Evolutionary conservation across 2,797 vertebrate species (phyloP).

Genomic region (Pogonophryne albipinna): DNA sequence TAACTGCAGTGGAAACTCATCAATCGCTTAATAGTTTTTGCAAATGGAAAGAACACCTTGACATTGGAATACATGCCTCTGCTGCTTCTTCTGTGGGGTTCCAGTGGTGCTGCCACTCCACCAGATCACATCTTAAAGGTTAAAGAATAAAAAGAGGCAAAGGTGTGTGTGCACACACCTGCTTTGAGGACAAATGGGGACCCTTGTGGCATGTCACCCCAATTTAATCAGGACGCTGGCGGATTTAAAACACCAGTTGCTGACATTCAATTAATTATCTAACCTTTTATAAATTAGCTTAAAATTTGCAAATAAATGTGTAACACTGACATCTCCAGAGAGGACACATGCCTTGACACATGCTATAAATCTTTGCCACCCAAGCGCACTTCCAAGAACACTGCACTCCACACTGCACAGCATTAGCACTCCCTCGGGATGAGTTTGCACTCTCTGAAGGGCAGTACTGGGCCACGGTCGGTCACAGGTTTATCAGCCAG

Average conservation of each 20-base stretch:
- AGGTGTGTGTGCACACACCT: slow-evolving; percentile 6
- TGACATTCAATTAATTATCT: slow-evolving; percentile 39
- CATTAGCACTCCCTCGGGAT: background rate
- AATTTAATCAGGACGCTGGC: slow-evolving; percentile 32
- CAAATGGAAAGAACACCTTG: background rate
- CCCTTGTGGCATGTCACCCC: slow-evolving; percentile 29
- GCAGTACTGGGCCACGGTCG: background rate
- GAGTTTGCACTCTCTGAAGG: slow-evolving; percentile 38
- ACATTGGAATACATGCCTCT: background rate
- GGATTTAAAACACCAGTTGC: slow-evolving; percentile 52
- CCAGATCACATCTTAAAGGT: background rate
- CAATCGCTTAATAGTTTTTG: background rate
- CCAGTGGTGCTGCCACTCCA: no score
- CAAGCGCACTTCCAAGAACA: background rate
- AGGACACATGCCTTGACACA: background rate
- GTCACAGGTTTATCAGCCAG: slow-evolving; percentile 37
- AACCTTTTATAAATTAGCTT: slow-evolving; percentile 4
- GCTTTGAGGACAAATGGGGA: slow-evolving; percentile 43
- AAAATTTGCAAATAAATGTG: background rate
- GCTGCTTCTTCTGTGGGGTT: background rate
- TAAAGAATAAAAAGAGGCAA: background rate
- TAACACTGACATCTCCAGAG: background rate
- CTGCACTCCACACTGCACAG: background rate
- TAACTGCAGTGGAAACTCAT: background rate
- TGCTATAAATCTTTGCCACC: background rate